phyloP scores from a whole-genome alignment of 2,888 invertebrate genomes.

The Oegoconia quadripuncta region DNA sequence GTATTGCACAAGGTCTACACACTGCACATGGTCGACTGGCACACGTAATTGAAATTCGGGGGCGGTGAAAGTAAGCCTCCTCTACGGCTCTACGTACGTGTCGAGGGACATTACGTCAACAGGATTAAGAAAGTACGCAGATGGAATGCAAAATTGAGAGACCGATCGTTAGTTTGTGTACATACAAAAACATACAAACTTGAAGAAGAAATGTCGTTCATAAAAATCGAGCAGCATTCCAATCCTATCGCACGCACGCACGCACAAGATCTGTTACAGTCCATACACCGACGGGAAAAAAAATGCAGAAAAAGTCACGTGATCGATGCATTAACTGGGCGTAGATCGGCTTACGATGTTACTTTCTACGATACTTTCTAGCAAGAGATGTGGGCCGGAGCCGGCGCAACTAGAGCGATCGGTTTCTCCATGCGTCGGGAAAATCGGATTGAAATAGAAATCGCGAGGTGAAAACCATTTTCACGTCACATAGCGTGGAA shows the following conservation, averaged over 20 bases:
- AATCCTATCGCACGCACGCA: constrained; percentile 9
- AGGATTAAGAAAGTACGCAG: constrained; percentile 13
- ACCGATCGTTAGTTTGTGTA: no score
- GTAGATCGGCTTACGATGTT: constrained; percentile 67
- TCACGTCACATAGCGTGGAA: constrained; percentile 60
- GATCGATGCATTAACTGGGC: constrained; percentile 64
- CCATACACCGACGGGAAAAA: constrained; percentile 27
- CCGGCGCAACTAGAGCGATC: constrained; percentile 74
- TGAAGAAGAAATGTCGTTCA: constrained; percentile 12
- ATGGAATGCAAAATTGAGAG: not conserved
- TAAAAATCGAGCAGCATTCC: constrained; percentile 27
- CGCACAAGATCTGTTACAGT: constrained; percentile 3
- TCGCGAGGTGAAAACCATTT: constrained; percentile 72
- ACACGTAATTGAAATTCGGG: constrained; percentile 72
- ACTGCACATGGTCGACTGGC: constrained; percentile 28
- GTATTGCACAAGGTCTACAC: constrained; percentile 74
- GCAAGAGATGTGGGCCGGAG: constrained; percentile 75
- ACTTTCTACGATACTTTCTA: constrained; percentile 79
- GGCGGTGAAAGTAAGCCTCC: constrained; percentile 68
- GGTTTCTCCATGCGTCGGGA: constrained; percentile 75
- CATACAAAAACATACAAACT: not conserved
- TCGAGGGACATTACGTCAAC: constrained; percentile 37
- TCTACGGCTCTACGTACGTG: constrained; percentile 32
- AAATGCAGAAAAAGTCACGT: constrained; percentile 60
- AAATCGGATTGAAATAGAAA: constrained; percentile 79